Evolutionary conservation across 2,797 vertebrate species (phyloP), one percentile per base, ranked within the genome.

Genomic region (Erpetoichthys calabaricus): DNA sequence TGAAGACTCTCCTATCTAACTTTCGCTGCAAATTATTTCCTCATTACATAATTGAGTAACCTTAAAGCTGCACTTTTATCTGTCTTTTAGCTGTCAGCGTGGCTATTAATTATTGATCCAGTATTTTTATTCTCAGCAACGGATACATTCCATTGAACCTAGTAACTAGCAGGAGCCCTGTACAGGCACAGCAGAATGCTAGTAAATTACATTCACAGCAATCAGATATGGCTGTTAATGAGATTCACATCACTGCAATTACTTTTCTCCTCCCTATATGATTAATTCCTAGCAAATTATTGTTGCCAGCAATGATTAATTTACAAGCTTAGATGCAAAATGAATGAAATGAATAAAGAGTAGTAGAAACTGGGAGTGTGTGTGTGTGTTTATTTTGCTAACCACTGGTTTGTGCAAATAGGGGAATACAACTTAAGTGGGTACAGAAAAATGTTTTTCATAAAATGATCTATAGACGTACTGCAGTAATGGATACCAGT

Each of bases 211-310:
- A 73, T 53, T 49, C 62, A 76, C 61, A 75, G 63, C 67, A 75
- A 73, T 82, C 76, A 77, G 73, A 78, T 73, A 76, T 72, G 43
- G 41, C 61, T 73, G 73, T 69, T 81, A 80, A 74, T 73, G 65
- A 58, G 66, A 70, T 65, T 75, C 73, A 73, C 62, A 77, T 78
- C 74, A 71, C 45, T 58, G 63, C 56, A 65, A 70, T 76, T 76
- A 66, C 69, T 68, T 74, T 70, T 62, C 73, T 78, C 68, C 72
- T 77, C 74, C 74, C 67, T 73, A 58, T 70, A 73, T 81, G 77
- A 82, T 82, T 82, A 82, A 83, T 83, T 80, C 74, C 72, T 77
- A 68, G 60, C 61, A 82, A 84, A 80, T 72, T 80, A 74, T 73
- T 78, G 71, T 76, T 82, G 75, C 73, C 71, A 78, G 72, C 71